phyloP scores from a whole-genome alignment of 2,888 invertebrate genomes.

The Leptopilina myrica region DNA sequence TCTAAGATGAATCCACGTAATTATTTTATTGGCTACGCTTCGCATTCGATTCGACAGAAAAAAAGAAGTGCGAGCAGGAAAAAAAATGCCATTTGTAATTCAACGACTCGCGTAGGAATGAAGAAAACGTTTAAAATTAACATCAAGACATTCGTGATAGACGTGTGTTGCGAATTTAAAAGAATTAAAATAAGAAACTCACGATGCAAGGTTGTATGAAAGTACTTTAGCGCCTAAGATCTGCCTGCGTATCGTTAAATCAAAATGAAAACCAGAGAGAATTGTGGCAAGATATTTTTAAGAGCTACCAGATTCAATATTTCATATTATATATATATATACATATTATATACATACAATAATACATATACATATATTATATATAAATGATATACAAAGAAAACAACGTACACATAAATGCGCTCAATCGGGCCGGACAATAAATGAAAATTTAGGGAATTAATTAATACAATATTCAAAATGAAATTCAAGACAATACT shows the following conservation, averaged over 20 bases:
- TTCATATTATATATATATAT: conserved; percentile 68
- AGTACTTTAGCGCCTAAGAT: conserved; percentile 72
- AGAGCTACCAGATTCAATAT: conserved; percentile 73
- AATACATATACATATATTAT: conserved; percentile 54
- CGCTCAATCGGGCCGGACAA: conserved; percentile 52
- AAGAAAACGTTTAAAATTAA: conserved; percentile 49
- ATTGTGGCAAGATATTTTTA: conserved; percentile 73
- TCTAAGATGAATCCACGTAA: conserved; percentile 61
- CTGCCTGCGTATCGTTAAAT: conserved; percentile 58
- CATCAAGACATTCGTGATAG: conserved; percentile 42
- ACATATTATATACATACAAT: conserved; percentile 45
- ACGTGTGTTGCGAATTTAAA: conserved; percentile 28
- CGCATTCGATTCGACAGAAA: conserved; percentile 18
- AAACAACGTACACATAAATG: conserved; percentile 47
- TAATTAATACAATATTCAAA: conserved; percentile 28
- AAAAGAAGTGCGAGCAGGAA: conserved; percentile 23
- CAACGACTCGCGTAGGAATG: conserved; percentile 23
- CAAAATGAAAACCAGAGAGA: conserved; percentile 57
- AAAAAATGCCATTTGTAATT: conserved; percentile 36
- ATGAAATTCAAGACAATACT: conserved; percentile 51
- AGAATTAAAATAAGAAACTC: conserved; percentile 54
- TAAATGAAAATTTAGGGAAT: conserved; percentile 49
- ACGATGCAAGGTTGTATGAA: conserved; percentile 75
- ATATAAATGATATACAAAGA: conserved; percentile 44
- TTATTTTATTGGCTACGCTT: not conserved